Conservation (phyloP, 92 coral and sea anemone species). For the Epizoanthus scotinus region DNA sequence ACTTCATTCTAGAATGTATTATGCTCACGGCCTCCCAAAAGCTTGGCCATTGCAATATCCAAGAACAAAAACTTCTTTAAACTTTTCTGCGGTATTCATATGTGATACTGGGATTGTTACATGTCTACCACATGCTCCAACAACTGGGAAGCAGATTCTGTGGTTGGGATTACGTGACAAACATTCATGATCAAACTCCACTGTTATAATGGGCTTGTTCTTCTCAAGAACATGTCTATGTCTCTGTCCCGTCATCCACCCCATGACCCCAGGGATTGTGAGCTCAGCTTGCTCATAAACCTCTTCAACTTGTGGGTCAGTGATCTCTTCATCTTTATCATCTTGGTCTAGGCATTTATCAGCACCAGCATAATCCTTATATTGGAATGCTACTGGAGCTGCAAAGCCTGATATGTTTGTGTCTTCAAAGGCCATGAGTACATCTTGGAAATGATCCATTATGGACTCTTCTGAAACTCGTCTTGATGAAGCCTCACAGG, state of each 20-base stretch:
- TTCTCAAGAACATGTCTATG: conserved; percentile 32
- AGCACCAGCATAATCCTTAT: background rate
- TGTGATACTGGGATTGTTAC: conserved; percentile 44
- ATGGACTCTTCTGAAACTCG: conserved; percentile 38
- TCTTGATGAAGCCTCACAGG: conserved; percentile 40
- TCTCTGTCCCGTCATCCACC: conserved; percentile 32
- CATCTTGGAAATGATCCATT: conserved; percentile 48
- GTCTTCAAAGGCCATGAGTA: conserved; percentile 44
- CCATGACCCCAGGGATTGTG: conserved; percentile 13
- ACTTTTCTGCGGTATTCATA: conserved; percentile 31
- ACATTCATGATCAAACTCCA: conserved; percentile 29
- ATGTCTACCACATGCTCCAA: conserved; percentile 43
- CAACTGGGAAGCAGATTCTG: conserved; percentile 42
- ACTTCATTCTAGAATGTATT: too few relatives aligned
- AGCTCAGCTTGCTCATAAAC: background rate
- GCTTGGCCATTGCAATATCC: conserved; percentile 49
- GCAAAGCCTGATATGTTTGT: conserved; percentile 18
- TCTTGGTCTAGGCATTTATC: background rate
- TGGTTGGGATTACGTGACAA: conserved; percentile 21
- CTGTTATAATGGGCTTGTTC: conserved; percentile 23
- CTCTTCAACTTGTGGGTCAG: background rate
- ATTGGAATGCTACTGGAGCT: conserved; percentile 39
- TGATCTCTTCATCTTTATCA: background rate
- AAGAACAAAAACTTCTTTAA: conserved; percentile 41
- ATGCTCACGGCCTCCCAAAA: conserved; percentile 33